Conservation (phyloP, 2,888 invertebrate species). For the Mythimna loreyi region DNA sequence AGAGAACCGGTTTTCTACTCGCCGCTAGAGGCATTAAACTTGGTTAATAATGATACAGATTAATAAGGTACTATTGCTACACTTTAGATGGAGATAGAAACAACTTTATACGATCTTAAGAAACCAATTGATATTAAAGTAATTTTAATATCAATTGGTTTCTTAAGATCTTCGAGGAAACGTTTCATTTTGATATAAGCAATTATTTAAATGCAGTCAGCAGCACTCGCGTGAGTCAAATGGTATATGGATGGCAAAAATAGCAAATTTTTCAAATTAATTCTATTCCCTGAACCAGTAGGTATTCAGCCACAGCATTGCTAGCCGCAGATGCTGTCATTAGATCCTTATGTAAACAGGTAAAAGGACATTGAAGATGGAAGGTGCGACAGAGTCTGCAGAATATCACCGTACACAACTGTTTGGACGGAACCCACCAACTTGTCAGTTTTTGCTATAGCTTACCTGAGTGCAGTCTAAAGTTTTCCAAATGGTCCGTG, state of each 20-base stretch:
- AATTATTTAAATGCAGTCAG: not conserved
- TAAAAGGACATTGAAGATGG: no score
- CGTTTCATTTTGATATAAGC: not conserved
- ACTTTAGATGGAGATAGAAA: slow-evolving; percentile 24
- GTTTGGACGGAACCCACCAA: no score
- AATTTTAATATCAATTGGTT: slow-evolving; percentile 20
- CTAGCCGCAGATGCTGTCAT: not conserved
- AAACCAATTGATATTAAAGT: no score
- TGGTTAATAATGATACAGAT: slow-evolving; percentile 35
- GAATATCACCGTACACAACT: no score
- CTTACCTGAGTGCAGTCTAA: no score
- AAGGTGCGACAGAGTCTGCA: no score
- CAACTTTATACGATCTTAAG: slow-evolving; percentile 6
- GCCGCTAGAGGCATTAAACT: slow-evolving; percentile 23
- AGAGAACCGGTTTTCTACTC: slow-evolving; percentile 26
- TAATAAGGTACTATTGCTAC: slow-evolving; percentile 25
- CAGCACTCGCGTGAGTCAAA: not conserved
- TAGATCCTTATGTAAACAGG: not conserved
- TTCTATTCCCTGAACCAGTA: not conserved
- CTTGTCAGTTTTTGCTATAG: no score
- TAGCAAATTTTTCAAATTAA: not conserved
- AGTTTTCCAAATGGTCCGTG: no score
- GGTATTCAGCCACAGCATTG: not conserved
- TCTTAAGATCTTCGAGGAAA: not conserved
- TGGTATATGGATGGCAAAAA: not conserved